Conservation (phyloP, 2,113 vertebrate species). For the Ophthalmolycus amberensis region DNA sequence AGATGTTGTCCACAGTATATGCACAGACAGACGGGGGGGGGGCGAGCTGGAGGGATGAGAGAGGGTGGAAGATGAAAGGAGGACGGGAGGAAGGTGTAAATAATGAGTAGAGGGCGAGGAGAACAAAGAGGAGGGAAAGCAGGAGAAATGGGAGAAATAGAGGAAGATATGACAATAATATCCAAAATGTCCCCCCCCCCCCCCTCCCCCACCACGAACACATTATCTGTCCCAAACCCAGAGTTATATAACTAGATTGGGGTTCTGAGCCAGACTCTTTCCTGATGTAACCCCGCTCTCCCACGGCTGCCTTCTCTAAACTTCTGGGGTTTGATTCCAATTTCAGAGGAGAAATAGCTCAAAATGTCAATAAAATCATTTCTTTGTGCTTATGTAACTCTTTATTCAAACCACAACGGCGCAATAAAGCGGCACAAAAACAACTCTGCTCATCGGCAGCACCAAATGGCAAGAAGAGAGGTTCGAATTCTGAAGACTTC, state of each 20-base stretch:
- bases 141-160: not conserved
- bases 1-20: not conserved
- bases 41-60: not conserved
- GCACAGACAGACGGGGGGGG: not conserved
- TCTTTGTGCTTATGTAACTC: not conserved
- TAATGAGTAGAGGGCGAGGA: not conserved
- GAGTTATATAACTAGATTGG: slow-evolving; percentile 57
- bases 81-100: not conserved
- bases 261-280: slow-evolving; percentile 49
- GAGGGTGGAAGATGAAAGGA: not conserved
- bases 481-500: not conserved
- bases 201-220: slow-evolving; percentile 25
- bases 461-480: not conserved
- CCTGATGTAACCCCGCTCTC: slow-evolving; percentile 57
- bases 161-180: not conserved
- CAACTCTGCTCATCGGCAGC: not conserved
- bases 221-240: slow-evolving; percentile 67
- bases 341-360: not conserved
- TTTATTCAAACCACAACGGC: not conserved
- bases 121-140: not conserved
- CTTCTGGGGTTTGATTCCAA: slow-evolving; percentile 14
- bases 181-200: not conserved
- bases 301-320: slow-evolving; percentile 8
- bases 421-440: not conserved
- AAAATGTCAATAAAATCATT: not conserved